Evolutionary conservation across 2,113 vertebrate species (phyloP), one percentile per base, ranked within the genome.

Genomic region (Setophaga petechia): DNA sequence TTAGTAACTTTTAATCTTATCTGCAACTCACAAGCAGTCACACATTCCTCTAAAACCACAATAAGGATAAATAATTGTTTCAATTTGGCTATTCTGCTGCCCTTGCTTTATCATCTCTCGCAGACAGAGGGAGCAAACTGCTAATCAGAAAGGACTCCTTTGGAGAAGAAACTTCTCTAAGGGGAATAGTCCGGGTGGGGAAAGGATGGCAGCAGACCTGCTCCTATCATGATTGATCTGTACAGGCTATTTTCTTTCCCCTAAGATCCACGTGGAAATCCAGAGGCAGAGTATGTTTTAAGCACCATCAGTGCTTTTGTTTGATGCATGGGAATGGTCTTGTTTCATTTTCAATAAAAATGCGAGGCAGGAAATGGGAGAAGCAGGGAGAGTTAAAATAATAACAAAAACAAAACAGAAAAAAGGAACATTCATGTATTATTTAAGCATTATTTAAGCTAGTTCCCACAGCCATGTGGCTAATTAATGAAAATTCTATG

Each of bases 61-160:
- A 27, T 46, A 30, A 85, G 46, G 52, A 74, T 43, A 93, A 72
- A 39, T 39, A 54, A 22, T 7, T 7, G 57, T 72, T 79, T 80
- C 35, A 86, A n/a, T 43, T 11, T 9, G 44, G 8, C 30, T 68
- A 14, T 77, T 62, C 43, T 33, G 33, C 52, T 77, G 72, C n/a
- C 72, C 20, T 77, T 96, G 95, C 90, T 96, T 87, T 97, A 84
- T 94, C 92, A 33, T 10, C n/a, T 81, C 65, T 66, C 72, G 66
- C 95, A 97, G 94, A 93, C 93, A 97, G 96, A 96, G 96, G 94
- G 95, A 96, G 94, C 94, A 96, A 96, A 96, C 52, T 80, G 71
- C 92, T 86, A 91, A 93, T 59, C 54, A 58, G 87, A 94, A 84
- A 81, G n/a, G 35, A 41, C 12, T 91, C 19, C 3, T 44, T 15